phyloP scores from a whole-genome alignment of 1,140 invertebrate genomes.

The Diorhabda carinulata region DNA sequence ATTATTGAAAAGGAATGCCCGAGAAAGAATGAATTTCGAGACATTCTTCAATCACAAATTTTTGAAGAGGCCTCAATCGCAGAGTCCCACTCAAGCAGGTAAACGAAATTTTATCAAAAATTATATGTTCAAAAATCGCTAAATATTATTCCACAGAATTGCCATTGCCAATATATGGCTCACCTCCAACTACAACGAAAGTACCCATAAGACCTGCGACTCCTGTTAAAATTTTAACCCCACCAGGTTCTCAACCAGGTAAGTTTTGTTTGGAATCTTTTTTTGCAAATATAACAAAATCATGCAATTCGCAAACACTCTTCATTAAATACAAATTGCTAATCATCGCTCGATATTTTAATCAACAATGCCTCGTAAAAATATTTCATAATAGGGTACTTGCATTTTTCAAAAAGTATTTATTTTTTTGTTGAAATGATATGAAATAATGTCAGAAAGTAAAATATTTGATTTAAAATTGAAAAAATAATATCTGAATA shows the following conservation, averaged over 20 bases:
- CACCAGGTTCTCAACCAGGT: conserved; percentile 39
- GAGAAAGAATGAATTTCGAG: conserved; percentile 94
- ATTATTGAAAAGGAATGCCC: conserved; percentile 86
- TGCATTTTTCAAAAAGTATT: no score
- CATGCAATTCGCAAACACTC: no score
- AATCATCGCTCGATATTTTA: no score
- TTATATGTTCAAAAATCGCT: background rate
- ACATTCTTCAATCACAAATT: conserved; percentile 92
- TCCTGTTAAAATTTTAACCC: conserved; percentile 33
- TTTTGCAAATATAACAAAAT: background rate
- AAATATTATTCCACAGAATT: conserved; percentile 28
- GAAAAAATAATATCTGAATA: no score
- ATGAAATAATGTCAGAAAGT: no score
- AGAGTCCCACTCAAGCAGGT: conserved; percentile 40
- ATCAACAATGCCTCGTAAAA: no score
- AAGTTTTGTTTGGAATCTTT: background rate
- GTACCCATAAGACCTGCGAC: conserved; percentile 32
- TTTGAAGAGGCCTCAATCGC: conserved; percentile 61
- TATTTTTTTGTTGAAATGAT: no score
- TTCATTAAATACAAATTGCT: no score
- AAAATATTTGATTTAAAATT: no score
- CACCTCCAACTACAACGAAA: conserved; percentile 32
- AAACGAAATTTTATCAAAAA: conserved; percentile 11
- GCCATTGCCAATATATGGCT: conserved; percentile 37
- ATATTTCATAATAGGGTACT: no score